Percentiles rank a stretch among this genome's conserved stretches.
phyloP scores from a whole-genome alignment of 2,113 vertebrate species.

The Papio anubis region DNA sequence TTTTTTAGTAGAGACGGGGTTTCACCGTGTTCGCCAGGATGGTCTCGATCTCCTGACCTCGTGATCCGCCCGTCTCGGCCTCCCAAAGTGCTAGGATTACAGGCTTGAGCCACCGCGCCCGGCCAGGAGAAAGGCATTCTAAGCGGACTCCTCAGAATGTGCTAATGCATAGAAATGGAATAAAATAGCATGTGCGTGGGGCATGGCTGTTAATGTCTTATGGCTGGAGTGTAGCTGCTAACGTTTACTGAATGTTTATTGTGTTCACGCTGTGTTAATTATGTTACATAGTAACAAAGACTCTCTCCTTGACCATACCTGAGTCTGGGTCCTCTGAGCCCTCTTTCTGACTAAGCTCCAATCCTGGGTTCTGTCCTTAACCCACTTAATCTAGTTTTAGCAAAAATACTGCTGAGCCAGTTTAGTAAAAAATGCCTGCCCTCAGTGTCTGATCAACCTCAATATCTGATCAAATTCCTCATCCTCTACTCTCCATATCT shows the following conservation, averaged over 20 bases:
- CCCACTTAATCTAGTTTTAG: not conserved
- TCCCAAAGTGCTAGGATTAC: no score
- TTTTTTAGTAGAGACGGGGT: no score
- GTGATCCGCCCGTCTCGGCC: no score
- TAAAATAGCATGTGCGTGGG: not conserved
- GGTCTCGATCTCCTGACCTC: no score
- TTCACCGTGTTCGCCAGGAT: no score
- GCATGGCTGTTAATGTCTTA: not conserved
- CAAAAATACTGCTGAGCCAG: not conserved
- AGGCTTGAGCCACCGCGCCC: no score
- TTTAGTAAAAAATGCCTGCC: not conserved
- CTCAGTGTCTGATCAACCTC: not conserved
- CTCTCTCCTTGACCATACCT: not conserved
- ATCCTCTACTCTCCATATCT: not conserved
- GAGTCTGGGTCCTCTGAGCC: not conserved
- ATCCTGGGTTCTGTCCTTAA: not conserved
- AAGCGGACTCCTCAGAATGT: not conserved
- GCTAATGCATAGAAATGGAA: not conserved
- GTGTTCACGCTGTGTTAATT: not conserved
- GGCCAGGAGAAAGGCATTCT: constrained; percentile 13
- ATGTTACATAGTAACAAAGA: not conserved
- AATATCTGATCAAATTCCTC: not conserved
- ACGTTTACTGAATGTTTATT: not conserved
- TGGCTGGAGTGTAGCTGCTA: not conserved
- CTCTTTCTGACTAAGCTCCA: not conserved